These are phyloP conservation scores for Centropus unirufus DNA, from an alignment of 2,113 vertebrate species.

Conservation along the genomic window DNA sequence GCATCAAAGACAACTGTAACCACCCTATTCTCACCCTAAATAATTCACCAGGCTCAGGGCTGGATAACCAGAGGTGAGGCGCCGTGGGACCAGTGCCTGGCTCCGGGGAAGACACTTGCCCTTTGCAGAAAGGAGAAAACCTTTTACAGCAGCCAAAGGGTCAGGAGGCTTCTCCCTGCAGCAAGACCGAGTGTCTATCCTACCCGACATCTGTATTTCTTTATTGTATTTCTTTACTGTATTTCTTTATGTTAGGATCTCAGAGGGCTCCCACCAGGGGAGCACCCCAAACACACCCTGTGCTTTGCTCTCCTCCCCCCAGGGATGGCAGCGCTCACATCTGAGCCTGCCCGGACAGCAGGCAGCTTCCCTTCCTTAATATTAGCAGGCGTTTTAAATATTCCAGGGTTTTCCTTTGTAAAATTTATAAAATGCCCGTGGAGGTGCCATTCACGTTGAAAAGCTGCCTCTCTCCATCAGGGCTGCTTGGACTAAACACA, in stretches of 20 bases:
- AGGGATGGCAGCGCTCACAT: accelerated
- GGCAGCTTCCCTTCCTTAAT: background rate
- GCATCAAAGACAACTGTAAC: too few species aligned
- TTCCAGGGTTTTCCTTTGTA: background rate
- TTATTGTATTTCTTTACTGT: too few species aligned
- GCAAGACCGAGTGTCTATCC: accelerated
- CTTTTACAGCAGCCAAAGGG: accelerated
- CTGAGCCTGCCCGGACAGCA: accelerated
- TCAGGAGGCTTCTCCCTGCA: background rate
- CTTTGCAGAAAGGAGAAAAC: background rate
- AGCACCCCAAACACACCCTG: background rate
- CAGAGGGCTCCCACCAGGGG: background rate
- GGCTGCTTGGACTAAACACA: background rate
- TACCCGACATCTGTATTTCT: background rate
- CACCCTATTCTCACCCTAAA: background rate
- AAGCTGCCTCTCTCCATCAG: conserved; percentile 30
- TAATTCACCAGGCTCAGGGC: background rate
- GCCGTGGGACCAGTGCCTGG: accelerated
- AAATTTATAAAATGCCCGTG: background rate
- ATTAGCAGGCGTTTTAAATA: background rate
- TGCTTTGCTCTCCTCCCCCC: background rate
- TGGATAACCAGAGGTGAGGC: background rate
- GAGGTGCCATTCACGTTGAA: background rate
- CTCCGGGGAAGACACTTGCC: background rate
- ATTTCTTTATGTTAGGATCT: background rate